Percentiles rank a stretch among this genome's conserved stretches.
These are phyloP conservation scores for Hydractinia echinata DNA, from an alignment of 30 jellyfish, hydroid and myxozoan species.

Conservation along the genomic window DNA sequence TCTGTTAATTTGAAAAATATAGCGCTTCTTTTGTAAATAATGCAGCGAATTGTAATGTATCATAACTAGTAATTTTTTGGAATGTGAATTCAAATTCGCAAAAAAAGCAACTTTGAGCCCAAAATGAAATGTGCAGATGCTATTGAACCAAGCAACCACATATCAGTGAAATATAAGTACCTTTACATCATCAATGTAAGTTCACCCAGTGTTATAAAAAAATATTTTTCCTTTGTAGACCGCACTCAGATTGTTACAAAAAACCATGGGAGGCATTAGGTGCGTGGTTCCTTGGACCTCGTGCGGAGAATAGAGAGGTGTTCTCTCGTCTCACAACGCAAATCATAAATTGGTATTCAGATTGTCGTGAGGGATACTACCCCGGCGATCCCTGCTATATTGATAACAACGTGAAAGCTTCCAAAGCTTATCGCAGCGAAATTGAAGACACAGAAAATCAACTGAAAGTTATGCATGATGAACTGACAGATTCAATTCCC, in stretches of 20 bases:
- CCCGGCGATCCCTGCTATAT: slow-evolving; percentile 49
- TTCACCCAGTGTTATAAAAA: too few species aligned
- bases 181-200: too few species aligned
- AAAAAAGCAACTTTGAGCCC: too few species aligned
- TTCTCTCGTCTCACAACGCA: slow-evolving; percentile 26
- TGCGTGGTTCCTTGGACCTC: slow-evolving; percentile 70
- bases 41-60: too few species aligned
- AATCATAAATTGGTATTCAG: slow-evolving; percentile 35
- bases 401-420: slow-evolving; percentile 23
- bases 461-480: slow-evolving; percentile 24
- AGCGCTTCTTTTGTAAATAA: too few species aligned
- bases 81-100: too few species aligned
- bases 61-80: too few species aligned
- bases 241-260: slow-evolving; percentile 5
- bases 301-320: slow-evolving; percentile 48
- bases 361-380: slow-evolving; percentile 33
- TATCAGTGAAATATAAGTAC: too few species aligned
- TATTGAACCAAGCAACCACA: too few species aligned
- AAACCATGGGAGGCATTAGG: slow-evolving; percentile 51
- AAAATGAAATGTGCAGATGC: too few species aligned
- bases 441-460: slow-evolving; percentile 16
- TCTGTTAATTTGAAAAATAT: too few species aligned
- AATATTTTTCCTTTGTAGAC: not conserved
- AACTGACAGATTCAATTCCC: slow-evolving; percentile 48
- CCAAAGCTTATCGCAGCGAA: slow-evolving; percentile 27